These are phyloP conservation scores for Patiria miniata DNA, from an alignment of 35 echinoderm and acorn worm genomes.

Conservation along the genomic window DNA sequence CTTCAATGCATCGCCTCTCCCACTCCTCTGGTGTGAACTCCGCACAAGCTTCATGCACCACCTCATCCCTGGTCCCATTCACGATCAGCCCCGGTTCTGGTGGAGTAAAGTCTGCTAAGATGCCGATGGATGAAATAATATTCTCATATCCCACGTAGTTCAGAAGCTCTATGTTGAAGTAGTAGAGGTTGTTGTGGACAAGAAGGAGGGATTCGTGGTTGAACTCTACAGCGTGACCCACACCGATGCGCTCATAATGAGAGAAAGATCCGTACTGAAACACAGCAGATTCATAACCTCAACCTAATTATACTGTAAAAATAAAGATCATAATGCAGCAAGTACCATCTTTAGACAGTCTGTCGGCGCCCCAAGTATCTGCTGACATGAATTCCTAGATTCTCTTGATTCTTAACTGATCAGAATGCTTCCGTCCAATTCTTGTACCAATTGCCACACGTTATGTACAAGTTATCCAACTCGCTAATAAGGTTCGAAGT, in stretches of 20 bases:
- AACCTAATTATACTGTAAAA: not conserved
- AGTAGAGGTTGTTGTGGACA: constrained; percentile 51
- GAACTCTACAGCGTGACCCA: constrained; percentile 50
- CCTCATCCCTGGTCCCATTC: constrained; percentile 7
- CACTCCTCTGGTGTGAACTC: constrained; percentile 39
- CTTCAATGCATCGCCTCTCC: constrained; percentile 44
- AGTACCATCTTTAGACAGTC: not conserved
- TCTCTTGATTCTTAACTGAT: too few relatives aligned
- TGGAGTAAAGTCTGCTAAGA: constrained; percentile 36
- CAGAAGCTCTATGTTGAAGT: constrained; percentile 46
- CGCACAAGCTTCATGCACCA: constrained; percentile 25
- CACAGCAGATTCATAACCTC: not conserved
- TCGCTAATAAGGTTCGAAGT: too few relatives aligned
- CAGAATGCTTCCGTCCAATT: not conserved
- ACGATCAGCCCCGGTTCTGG: constrained; percentile 39
- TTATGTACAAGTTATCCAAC: not conserved
- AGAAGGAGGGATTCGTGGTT: constrained; percentile 1
- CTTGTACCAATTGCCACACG: not conserved
- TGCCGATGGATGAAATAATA: constrained; percentile 22
- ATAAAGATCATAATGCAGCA: too few relatives aligned
- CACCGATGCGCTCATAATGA: constrained; percentile 49
- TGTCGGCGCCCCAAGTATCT: not conserved
- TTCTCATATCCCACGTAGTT: constrained; percentile 33
- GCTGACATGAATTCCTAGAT: not conserved
- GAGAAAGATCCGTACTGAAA: constrained; percentile 38